Evolutionary conservation across 1,140 invertebrate species (phyloP), one percentile per base, ranked within the genome.

Genomic region (Campoletis sonorensis): DNA sequence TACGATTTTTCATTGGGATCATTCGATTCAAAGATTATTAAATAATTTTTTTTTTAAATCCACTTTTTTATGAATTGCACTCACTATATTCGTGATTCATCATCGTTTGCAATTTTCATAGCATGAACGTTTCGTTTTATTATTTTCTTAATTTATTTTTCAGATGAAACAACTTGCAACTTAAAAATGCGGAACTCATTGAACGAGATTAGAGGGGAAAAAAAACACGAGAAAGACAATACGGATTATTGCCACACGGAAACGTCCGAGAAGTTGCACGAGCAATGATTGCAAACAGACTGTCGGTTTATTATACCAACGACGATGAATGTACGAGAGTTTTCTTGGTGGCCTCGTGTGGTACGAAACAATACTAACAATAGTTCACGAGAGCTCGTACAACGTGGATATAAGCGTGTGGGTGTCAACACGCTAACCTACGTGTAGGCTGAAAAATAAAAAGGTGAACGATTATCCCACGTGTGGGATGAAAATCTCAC

Each of bases 261-360:
- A 64, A 64, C 23, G 61, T 18, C 3, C 18, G 30, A 13, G 16
- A n/a, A 70, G 67, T 33, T 70, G 30, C 67, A 37, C 67, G 27
- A 70, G 67, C 67, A 70, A 15, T 70, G 67, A 70, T 70, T 70
- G 67, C 67, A 70, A 70, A 70, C 67, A 7, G 67, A 70, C 67
- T 70, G 67, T 70, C 30, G 67, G 11, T n/a, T 70, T 70, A 33
- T 33, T 70, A 70, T 21, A 70, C 27, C 27, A 16, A 33, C 67
- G 67, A 70, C 21, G 67, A 18, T 70, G 67, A 33, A 37, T 33
- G 23, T 30, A 27, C 67, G 67, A 33, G 67, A 70, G 67, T 33
- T 70, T 70, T 13, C 30, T 33, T 16, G 13, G 67, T 70, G 67
- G 30, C 67, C 67, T 70, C 67, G 67, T 33, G 67, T 70, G 4